Base-by-base conservation (phyloP, 2,797 vertebrate genomes). In the Philypnodon macrostomus region DNA sequence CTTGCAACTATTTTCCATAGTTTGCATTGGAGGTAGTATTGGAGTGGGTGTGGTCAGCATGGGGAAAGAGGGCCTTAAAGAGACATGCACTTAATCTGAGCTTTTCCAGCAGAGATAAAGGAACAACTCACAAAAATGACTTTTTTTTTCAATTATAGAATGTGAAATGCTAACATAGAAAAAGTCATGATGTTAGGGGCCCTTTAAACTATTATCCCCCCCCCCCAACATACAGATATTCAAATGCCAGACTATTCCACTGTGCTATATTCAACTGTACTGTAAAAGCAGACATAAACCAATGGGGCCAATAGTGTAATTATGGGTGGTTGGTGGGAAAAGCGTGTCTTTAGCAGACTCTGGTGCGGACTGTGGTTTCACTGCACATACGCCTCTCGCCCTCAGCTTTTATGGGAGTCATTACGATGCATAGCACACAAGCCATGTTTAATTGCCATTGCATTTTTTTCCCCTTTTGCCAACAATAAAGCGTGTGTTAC, bases 361-460 rank as follows among this genome's bases (percentile, higher is more conserved):
- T 85, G 74, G 60, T 85, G 84, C 74, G 67, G 78, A 81, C 79
- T 86, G 85, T 41, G 79, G 87, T 88, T 85, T 71, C 70, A 63
- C 71, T 70, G 62, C 75, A 75, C 84, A 81, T 81, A 77, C 62
- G 75, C 68, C 78, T 73, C 55, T 27, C 30, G 63, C 57, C 49
- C 77, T 81, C 70, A 69, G 70, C 70, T 70, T 87, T 91, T 88
- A 90, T 83, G 83, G 79, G 63, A 78, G 67, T 79, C 83, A 88
- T 90, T 87, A 90, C 39, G 67, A 84, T 70, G 77, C 85, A 62
- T 42, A 58, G 76, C 75, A 70, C 87, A 82, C 83, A 83, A 84
- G 80, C 72, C 83, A 64, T 64, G 55, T 64, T 84, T 85, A 87
- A 89, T 82, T 85, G 81, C 52, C 7, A 55, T 69, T 71, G 62